Base-by-base conservation (phyloP, 2,888 invertebrate genomes). In the Phrixothrix hirtus region DNA sequence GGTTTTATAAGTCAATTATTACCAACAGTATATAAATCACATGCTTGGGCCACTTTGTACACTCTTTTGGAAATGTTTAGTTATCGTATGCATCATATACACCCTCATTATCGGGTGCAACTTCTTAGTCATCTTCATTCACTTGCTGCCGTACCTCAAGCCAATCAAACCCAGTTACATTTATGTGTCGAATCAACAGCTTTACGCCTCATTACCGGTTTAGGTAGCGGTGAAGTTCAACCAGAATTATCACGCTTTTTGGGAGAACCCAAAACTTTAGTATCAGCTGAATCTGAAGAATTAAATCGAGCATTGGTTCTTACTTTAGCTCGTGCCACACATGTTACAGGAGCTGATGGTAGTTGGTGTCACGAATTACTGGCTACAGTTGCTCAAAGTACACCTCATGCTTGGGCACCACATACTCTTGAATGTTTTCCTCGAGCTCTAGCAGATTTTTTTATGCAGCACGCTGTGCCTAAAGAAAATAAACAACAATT, bases 61-160 rank as follows among this genome's bases (percentile, higher is more conserved):
- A 95, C 95, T 0, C 77, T 97, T 26, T 75, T 97, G 67, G 96
- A 97, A 75, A 96, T 97, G 95, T 95, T 96, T 74, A 94, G 93
- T 54, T 95, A 95, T 73, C 83, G 97, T 34, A 87, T 97, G 76
- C 95, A 96, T 74, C 96, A 97, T 74, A 95, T 96, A 60, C 95
- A 95, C 67, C 94, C 95, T 0, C 95, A 95, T 76, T 97, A 96
- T 75, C 81, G 95, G 42, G 92, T 96, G 6, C 95, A 96, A 65
- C 78, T 97, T 35, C 78, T 97, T 4, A 92, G 93, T 1, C 91
- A 95, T 75, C 84, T 96, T 52, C 95, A 96, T 75, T 92, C 92
- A 15, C 79, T 96, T 43, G 90, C 95, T 1, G 89, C 92, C 0
- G 92, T 93, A 16, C 92, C 94, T 1, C 95, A 95, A 75, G 93